phyloP scores from a whole-genome alignment of 2,113 vertebrate genomes.

The Parus major region DNA sequence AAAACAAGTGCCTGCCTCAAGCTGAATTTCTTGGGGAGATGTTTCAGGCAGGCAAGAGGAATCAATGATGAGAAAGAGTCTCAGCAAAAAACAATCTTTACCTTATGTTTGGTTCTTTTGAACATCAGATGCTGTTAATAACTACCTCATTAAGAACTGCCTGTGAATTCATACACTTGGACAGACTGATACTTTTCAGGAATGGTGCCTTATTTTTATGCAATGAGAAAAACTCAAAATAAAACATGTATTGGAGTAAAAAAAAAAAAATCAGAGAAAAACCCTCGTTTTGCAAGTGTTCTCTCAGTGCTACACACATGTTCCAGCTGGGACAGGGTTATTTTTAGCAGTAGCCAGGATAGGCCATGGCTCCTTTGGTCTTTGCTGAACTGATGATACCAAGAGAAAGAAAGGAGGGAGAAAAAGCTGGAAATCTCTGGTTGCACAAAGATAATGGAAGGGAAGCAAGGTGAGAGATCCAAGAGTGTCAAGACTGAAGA shows the following conservation, averaged over 20 bases:
- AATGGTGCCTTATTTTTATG: not conserved
- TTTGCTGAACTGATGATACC: not conserved
- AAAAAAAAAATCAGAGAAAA: not conserved
- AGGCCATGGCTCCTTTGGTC: not conserved
- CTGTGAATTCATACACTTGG: not conserved
- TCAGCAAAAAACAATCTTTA: not conserved
- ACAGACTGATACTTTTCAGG: not conserved
- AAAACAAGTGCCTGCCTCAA: not conserved
- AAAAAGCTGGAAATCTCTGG: not conserved
- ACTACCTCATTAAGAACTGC: not conserved
- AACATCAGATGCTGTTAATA: not conserved
- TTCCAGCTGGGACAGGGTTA: not conserved
- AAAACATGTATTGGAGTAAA: not conserved
- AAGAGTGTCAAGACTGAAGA: not conserved
- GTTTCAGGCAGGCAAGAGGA: not conserved
- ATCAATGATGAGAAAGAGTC: not conserved
- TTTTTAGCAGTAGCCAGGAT: not conserved
- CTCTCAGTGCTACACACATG: fast-evolving
- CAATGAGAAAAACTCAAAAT: not conserved
- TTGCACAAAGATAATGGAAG: not conserved
- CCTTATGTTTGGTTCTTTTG: not conserved
- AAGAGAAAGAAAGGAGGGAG: not conserved
- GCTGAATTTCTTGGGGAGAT: not conserved
- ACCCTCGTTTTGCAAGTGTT: not conserved
- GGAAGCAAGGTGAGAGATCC: not conserved